These are phyloP conservation scores for Papilio polytes DNA, from an alignment of 1,140 invertebrate genomes.

Conservation along the genomic window DNA sequence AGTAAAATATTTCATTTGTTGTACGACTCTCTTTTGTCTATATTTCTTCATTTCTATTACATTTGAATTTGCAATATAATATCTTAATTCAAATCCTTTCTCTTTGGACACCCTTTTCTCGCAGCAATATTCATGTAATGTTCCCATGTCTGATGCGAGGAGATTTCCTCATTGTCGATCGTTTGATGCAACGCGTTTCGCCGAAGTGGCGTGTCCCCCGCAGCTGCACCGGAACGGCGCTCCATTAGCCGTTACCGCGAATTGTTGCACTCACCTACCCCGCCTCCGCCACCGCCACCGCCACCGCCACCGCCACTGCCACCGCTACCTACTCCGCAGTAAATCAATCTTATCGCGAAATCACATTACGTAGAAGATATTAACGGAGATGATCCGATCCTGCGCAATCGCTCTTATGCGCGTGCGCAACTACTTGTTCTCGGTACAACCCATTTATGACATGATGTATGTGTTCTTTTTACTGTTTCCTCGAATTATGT, in stretches of 20 bases:
- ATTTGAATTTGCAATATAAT: neutral
- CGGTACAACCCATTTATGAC: conserved; percentile 4
- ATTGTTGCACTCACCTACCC: conserved; percentile 58
- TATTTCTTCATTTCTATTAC: neutral
- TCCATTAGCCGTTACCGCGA: conserved; percentile 57
- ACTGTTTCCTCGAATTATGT: neutral
- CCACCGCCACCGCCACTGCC: conserved; percentile 52
- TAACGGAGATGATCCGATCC: conserved; percentile 1
- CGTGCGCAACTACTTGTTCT: conserved; percentile 9
- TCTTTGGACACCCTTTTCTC: neutral
- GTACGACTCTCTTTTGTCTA: neutral
- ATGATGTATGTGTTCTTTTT: conserved; percentile 5
- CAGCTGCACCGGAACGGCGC: conserved; percentile 60
- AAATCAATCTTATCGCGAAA: conserved; percentile 51
- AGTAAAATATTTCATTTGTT: neutral
- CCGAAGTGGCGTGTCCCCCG: conserved; percentile 60
- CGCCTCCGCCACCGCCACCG: no score
- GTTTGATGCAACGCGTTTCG: conserved; percentile 60
- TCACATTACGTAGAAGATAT: conserved; percentile 39
- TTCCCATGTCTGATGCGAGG: conserved; percentile 38
- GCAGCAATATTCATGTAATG: neutral
- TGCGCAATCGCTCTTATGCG: neutral
- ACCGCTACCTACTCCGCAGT: conserved; percentile 47
- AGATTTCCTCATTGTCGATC: conserved; percentile 58
- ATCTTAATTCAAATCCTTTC: neutral